These are phyloP conservation scores for Plecturocebus donacophilus DNA, from an alignment of 2,113 vertebrate genomes.

Conservation along the genomic window DNA sequence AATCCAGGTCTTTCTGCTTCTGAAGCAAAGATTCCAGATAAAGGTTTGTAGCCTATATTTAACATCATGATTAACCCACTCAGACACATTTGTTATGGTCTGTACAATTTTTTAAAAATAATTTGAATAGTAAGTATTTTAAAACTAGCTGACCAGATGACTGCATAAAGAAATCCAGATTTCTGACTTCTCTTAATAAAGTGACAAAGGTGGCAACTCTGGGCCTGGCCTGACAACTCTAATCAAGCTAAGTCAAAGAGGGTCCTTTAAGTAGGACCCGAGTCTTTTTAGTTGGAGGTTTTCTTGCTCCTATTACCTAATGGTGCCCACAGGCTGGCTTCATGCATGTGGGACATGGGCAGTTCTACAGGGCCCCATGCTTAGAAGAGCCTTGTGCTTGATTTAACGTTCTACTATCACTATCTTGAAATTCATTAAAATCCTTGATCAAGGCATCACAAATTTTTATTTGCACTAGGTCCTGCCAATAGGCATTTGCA, in stretches of 20 bases:
- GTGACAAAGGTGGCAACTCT: not conserved
- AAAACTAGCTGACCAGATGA: not conserved
- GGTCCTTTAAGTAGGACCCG: not conserved
- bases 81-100: not conserved
- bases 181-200: not conserved
- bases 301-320: not conserved
- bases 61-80: not conserved
- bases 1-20: not conserved
- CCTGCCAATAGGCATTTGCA: not conserved
- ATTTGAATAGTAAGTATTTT: not conserved
- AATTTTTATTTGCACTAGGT: not conserved
- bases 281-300: not conserved
- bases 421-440: not conserved
- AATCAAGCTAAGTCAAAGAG: not conserved
- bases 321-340: not conserved
- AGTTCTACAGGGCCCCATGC: fast-evolving
- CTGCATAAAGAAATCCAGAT: not conserved
- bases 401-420: too few relatives aligned
- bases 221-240: not conserved
- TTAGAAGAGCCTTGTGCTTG: not conserved
- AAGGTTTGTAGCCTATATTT: not conserved
- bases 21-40: not conserved
- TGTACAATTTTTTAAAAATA: not conserved
- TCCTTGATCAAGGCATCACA: not conserved
- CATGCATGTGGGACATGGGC: not conserved